Evolutionary conservation across 2,113 vertebrate genomes (phyloP).

Genomic region (Percina caprodes): DNA sequence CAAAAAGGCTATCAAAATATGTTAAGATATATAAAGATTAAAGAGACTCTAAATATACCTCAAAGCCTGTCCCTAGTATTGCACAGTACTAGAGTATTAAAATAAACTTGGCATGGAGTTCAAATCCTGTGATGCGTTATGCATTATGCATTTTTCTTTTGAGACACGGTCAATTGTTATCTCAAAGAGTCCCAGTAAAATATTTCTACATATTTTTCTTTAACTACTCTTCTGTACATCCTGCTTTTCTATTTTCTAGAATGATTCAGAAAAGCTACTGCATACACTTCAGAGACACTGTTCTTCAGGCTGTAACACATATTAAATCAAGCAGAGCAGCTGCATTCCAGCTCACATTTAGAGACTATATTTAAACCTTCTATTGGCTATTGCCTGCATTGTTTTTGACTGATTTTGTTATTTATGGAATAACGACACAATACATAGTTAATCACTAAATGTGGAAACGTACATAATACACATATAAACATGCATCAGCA

Average conservation of each 20-base stretch:
- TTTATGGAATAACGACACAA: background rate
- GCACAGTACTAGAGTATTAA: constrained; percentile 28
- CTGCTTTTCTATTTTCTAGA: constrained; percentile 16
- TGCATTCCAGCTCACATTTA: constrained; percentile 18
- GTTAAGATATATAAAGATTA: constrained; percentile 10
- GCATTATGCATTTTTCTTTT: constrained; percentile 28
- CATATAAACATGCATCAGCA: background rate
- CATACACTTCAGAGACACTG: constrained; percentile 35
- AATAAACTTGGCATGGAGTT: constrained; percentile 48
- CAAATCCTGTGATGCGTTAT: constrained; percentile 25
- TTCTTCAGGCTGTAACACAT: constrained; percentile 29
- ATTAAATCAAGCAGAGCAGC: constrained; percentile 31
- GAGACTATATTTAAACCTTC: constrained; percentile 43
- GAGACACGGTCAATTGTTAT: constrained; percentile 33
- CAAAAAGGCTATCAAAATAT: background rate
- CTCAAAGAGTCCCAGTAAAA: constrained; percentile 28
- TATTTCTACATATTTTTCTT: constrained; percentile 10
- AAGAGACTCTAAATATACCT: constrained; percentile 41
- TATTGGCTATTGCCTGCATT: background rate
- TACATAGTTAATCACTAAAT: background rate
- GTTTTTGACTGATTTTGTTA: background rate
- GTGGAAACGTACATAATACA: background rate
- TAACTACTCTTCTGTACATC: background rate
- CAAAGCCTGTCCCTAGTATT: constrained; percentile 25
- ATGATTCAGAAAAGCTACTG: constrained; percentile 51